Evolutionary conservation across 1,140 invertebrate genomes (phyloP), one percentile per base, ranked within the genome.

Genomic region (Drosophila eugracilis): DNA sequence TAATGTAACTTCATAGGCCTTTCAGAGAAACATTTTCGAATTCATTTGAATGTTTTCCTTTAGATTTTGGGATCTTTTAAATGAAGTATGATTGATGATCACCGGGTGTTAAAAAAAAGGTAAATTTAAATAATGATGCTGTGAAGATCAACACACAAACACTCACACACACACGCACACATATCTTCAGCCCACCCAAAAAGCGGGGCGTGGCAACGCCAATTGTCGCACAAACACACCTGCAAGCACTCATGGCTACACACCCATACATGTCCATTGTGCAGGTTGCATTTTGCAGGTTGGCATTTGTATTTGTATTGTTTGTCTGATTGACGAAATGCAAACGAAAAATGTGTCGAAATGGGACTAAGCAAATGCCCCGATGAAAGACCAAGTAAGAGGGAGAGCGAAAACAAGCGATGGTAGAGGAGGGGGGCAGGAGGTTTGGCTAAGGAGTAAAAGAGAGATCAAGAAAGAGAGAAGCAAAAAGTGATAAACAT

Each of bases 301-400:
- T 73, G 70, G 54, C 70, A 73, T 73, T 81, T 22, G 41, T 44
- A 19, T 48, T 19, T 17, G 26, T 30, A 45, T 24, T 80, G 83
- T 85, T 85, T 86, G 73, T 88, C 77, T 86, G 81, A 88, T 86
- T 88, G 83, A 88, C 83, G 81, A 86, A 86, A 86, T 86, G 83
- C 81, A 86, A 88, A 88, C 78, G 75, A 88, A 89, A 89, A 88
- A 88, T 88, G 83, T 88, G 83, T 88, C 78, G 78, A 83, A 88
- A 88, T 88, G 83, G 78, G 71, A 88, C 83, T 86, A 88, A 86
- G 78, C 75, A 88, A 86, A 86, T 81, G 50, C 49, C 70, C 49
- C 30, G 72, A 72, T 48, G 50, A 67, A 54, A 28, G 52, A 44
- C 45, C 22, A 21, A 24, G 24, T 12, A 39, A 50, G 44, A 26